Conservation (phyloP, 2,888 invertebrate species). For the Allygus modestus region DNA sequence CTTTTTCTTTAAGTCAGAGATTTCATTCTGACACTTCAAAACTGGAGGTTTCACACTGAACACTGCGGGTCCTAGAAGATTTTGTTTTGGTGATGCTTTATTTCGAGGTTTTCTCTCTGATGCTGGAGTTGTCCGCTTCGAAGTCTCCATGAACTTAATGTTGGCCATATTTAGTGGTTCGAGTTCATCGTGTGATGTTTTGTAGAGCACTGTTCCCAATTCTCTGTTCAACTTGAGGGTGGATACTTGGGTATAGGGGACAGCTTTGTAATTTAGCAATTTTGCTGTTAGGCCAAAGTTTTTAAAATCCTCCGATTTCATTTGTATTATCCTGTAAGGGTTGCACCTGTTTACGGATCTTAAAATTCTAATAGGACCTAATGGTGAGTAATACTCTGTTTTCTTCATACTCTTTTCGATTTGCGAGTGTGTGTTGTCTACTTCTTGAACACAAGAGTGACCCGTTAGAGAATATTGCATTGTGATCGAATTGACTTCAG, state of each 20-base stretch:
- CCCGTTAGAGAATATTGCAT: constrained; percentile 60
- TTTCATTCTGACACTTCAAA: constrained; percentile 34
- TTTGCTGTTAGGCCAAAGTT: constrained; percentile 57
- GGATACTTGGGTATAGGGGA: constrained; percentile 55
- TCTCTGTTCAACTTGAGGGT: constrained; percentile 31
- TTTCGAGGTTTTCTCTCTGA: background rate
- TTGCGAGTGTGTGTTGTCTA: constrained; percentile 52
- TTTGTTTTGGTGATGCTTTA: background rate
- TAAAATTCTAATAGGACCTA: constrained; percentile 45
- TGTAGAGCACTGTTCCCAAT: constrained; percentile 24
- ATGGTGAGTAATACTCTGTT: constrained; percentile 48
- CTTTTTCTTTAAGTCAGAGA: constrained; percentile 44
- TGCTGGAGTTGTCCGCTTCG: constrained; percentile 28
- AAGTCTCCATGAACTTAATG: constrained; percentile 55
- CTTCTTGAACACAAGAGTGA: constrained; percentile 60
- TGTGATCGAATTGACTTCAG: constrained; percentile 49
- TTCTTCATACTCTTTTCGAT: constrained; percentile 59
- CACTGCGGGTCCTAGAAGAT: constrained; percentile 1
- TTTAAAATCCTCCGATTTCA: constrained; percentile 55
- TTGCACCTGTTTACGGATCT: constrained; percentile 45
- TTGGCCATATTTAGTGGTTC: constrained; percentile 47
- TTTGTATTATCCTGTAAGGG: constrained; percentile 57
- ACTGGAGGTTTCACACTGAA: constrained; percentile 42
- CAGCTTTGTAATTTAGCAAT: constrained; percentile 50
- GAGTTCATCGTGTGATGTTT: constrained; percentile 53